Base-by-base conservation (phyloP, 2,888 invertebrate genomes). In the Dilophus febrilis region DNA sequence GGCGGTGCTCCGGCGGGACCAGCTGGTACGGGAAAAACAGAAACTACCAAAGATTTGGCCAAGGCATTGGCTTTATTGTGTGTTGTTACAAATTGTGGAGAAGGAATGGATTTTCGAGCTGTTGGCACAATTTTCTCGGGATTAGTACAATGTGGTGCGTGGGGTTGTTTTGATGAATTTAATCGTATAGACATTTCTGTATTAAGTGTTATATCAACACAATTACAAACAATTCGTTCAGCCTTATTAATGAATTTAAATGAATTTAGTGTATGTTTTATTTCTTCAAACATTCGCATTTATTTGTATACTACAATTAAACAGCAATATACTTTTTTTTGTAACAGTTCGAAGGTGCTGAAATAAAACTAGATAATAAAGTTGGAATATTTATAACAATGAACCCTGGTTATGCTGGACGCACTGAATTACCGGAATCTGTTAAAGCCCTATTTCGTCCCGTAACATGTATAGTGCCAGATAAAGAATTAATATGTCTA, bases 121-220 rank as follows among this genome's bases (percentile, higher is more conserved):
- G 76, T 86, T 37, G 78, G 77, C 6, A 75, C 74, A 30, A 84
- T 80, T 46, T 62, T 87, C 5, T 75, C 80, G 0, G 62, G 62
- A 1, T 43, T 62, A 33, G 51, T 56, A 1, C 63, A 62, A 38
- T 61, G 61, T 35, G 92, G 92, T 0, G 88, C 90, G 3, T 92
- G 92, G 92, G 92, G 91, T 2, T 92, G 91, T 57, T 92, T 92
- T 55, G 91, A 92, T 50, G 90, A 91, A 62, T 92, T 92, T 64
- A 91, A 92, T 61, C 69, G 90, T 28, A 91, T 94, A 47, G 88
- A 91, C 47, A 77, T 88, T 4, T 90, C 91, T 0, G 90, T 91
- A 35, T 64, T 92, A 16, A 91, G 90, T 13, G 91, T 92, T 3
- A 90, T 94, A 52, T 91, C 91, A 0, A 82, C 86, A 0, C 91